Evolutionary conservation across 2,797 vertebrate species (phyloP), one percentile per base, ranked within the genome.

Genomic region (Sibirionetta formosa): DNA sequence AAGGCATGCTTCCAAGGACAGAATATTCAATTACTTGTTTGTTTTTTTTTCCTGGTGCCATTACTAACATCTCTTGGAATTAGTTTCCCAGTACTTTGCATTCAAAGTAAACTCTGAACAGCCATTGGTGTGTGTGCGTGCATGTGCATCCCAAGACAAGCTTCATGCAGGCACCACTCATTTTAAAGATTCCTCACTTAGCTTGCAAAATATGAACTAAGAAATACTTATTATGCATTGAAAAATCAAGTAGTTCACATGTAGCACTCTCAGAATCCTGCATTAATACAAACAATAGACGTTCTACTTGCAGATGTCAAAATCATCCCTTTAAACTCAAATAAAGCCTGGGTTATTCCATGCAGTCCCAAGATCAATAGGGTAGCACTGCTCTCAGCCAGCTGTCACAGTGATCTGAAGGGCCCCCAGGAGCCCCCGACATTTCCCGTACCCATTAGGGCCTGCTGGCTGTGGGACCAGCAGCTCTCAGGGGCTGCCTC

Each of bases 241-340:
- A 79, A 70, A 57, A n/a, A 86, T 36, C 14, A 29, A 56, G 2
- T 36, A n/a, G 6, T 2, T 61, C 16, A 31, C 0, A 0, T 23
- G 24, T 3, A 75, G 26, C 8, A 60, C 1, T 6, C 7, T 56
- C 35, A 16, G 23, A 65, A 75, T 15, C 6, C 61, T 13, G 27
- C 12, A 33, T 42, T 46, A 36, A 48, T 76, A 66, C 61, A 27
- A 35, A 31, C 40, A 6, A 27, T 3, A 40, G 7, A 27, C 1
- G 2, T 0, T 9, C 40, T 20, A 4, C 2, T 24, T 5, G 6
- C 4, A 13, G 26, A 24, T 4, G 2, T 6, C 9, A 26, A n/a
- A 58, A 33, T 3, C 0, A 5, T 60, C 9, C 3, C 10, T 70
- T 73, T 40, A 77, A 82, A 68, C 70, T 35, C 15, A 29, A 12